These are phyloP conservation scores for Panthera leo DNA, from an alignment of 2,113 vertebrate genomes.

Conservation along the genomic window DNA sequence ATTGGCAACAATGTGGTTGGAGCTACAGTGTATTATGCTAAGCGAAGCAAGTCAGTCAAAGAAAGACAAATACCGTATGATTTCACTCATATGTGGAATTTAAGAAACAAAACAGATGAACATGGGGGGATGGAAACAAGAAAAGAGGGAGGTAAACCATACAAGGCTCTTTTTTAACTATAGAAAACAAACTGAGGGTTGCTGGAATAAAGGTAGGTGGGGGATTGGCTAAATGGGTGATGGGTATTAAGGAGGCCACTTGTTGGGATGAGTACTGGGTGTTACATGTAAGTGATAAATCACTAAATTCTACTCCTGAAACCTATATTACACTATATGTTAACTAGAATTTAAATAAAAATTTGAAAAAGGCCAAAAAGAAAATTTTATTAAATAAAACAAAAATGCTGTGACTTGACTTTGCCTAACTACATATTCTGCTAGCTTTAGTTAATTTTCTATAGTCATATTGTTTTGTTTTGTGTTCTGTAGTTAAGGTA, in stretches of 20 bases:
- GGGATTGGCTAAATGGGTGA: background rate
- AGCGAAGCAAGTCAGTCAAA: background rate
- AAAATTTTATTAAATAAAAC: slow-evolving; percentile 27
- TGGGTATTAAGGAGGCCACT: background rate
- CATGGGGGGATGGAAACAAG: background rate
- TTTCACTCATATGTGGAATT: background rate
- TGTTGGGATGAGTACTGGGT: background rate
- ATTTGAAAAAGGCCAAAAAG: background rate
- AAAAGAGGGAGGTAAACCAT: background rate
- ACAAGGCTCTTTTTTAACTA: background rate
- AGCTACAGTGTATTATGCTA: background rate
- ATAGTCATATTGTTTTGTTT: background rate
- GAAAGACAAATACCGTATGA: background rate
- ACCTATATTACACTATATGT: background rate
- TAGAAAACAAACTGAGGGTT: background rate
- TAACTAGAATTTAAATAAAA: background rate
- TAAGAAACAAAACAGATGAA: background rate
- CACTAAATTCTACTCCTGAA: background rate
- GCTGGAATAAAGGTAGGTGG: background rate
- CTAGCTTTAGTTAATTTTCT: background rate
- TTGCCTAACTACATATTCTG: background rate
- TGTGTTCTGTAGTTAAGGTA: background rate
- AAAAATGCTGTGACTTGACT: background rate
- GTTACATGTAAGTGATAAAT: background rate
- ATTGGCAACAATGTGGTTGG: background rate